Evolutionary conservation across 1,140 invertebrate genomes (phyloP).

Genomic region (Cydia pomonella): DNA sequence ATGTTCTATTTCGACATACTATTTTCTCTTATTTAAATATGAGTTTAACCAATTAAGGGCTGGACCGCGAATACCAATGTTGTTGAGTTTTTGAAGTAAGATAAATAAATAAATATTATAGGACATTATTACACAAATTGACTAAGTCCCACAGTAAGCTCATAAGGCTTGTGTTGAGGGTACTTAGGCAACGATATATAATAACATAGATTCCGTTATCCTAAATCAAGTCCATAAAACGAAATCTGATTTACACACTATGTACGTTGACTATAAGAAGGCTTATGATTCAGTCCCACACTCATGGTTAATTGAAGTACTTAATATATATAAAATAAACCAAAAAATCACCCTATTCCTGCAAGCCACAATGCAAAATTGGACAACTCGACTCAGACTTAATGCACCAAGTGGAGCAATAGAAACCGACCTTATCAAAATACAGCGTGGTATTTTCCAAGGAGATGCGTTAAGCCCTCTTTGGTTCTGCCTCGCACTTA

Average conservation of each 20-base stretch:
- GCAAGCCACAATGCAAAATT: conserved; percentile 35
- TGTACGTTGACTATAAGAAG: conserved; percentile 35
- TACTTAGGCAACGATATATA: no score
- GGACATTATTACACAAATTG: no score
- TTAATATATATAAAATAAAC: conserved; percentile 34
- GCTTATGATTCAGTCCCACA: no score
- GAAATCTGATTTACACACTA: conserved; percentile 6
- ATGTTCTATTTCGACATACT: no score
- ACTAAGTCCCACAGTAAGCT: no score
- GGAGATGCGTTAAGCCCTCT: conserved; percentile 43
- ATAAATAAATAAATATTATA: no score
- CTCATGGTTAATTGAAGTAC: conserved; percentile 18
- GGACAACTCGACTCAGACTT: conserved; percentile 34
- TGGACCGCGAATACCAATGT: no score
- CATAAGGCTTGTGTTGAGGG: no score
- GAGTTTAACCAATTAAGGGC: no score
- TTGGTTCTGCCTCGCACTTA: conserved; percentile 44
- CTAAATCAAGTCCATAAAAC: conserved; percentile 7
- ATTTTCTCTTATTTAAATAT: no score
- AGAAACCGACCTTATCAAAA: conserved; percentile 36
- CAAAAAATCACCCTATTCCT: conserved; percentile 31
- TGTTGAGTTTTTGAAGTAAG: no score
- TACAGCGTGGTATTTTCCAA: conserved; percentile 45
- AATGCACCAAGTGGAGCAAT: background rate
- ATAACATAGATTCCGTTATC: conserved; percentile 29